Evolutionary conservation across 2,113 vertebrate species (phyloP), one percentile per base, ranked within the genome.

Genomic region (Prunella fulvescens): DNA sequence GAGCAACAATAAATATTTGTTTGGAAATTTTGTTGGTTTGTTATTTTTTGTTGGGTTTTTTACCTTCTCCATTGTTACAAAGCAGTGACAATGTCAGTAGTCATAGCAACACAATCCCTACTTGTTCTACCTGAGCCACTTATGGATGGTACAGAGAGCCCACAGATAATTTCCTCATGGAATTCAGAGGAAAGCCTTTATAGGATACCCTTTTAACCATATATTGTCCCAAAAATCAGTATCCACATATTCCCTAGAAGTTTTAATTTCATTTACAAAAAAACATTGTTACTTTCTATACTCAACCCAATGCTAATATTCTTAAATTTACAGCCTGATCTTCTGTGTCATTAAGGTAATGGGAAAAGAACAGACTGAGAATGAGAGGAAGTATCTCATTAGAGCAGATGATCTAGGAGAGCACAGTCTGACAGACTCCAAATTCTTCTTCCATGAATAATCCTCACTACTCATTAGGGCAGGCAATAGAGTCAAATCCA

Each of bases 361-460:
- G 17, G 19, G 31, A 44, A 64, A 88, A 67, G 23, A 87, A 83
- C 53, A 81, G 61, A 42, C 19, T 53, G 53, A 58, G 23, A 80
- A 83, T 23, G 39, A 88, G 70, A 92, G 86, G 93, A 95, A 92
- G 57, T 91, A 60, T 39, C 85, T 93, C 71, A 85, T 93, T 90
- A 94, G 42, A 85, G 58, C 16, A 88, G 65, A 45, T 87, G 81
- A 85, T 62, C 50, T 28, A 65, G 48, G 44, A 95, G n/a, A 78
- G 45, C 69, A 65, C 2, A 12, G 23, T 29, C 66, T 81, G 61
- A 92, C 90, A 25, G 77, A 28, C n/a, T 77, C 31, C 86, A 86
- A 45, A 81, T 90, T 74, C 81, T 83, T 93, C 72, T 84, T 60
- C 28, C 13, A 23, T 72, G 48, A 85, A 51, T 85, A 45, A 57